Conservation (phyloP, 2,797 vertebrate genomes). For the Dromococcyx pavoninus region DNA sequence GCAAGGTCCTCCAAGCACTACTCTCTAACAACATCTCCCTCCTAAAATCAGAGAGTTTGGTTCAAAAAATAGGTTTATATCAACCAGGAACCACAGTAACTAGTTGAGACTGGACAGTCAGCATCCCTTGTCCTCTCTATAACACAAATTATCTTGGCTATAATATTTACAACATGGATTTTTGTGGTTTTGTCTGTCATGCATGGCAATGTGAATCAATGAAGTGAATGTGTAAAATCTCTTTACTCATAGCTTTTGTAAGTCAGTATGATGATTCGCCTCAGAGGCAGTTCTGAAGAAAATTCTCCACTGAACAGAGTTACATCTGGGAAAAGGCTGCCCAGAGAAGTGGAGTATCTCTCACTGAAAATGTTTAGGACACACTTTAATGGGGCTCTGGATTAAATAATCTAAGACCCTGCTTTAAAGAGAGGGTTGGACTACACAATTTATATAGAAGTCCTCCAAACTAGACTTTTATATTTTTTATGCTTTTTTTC, state of each 20-base stretch:
- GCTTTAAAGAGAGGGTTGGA: background rate
- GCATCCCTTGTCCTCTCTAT: background rate
- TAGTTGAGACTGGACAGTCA: background rate
- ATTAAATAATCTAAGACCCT: background rate
- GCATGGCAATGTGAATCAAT: background rate
- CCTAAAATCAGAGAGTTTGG: background rate
- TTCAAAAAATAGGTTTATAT: background rate
- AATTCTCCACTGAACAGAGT: background rate
- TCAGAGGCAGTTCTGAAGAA: background rate
- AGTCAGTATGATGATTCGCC: background rate
- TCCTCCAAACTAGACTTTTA: background rate
- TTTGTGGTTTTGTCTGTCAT: background rate
- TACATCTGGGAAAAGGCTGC: background rate
- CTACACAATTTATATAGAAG: background rate
- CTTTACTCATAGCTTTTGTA: background rate
- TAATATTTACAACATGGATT: background rate
- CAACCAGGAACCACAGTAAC: background rate
- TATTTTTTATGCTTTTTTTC: background rate
- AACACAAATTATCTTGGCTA: background rate
- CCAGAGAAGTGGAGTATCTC: background rate
- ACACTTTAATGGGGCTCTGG: background rate
- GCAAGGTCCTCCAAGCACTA: background rate
- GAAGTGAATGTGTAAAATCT: background rate
- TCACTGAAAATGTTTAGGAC: background rate
- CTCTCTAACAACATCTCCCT: background rate